phyloP scores from a whole-genome alignment of 2,113 vertebrate genomes.

The Atlantisia rogersi region DNA sequence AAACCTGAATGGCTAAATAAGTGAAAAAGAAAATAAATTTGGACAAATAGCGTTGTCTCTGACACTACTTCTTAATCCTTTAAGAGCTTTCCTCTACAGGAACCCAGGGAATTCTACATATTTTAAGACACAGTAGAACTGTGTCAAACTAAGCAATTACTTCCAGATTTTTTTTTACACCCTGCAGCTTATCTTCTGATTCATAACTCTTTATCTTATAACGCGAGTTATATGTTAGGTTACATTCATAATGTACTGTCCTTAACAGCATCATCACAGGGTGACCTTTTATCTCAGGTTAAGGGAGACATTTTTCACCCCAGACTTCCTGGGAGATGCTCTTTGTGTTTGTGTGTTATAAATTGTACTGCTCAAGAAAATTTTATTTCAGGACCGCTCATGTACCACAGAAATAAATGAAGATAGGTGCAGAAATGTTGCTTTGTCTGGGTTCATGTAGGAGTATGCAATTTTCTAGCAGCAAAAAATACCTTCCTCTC shows the following conservation, averaged over 20 bases:
- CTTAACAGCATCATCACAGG: background rate
- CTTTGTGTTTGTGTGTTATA: background rate
- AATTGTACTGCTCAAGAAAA: background rate
- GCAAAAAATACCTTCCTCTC: background rate
- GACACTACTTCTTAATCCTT: background rate
- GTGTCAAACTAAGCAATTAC: background rate
- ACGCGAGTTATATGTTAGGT: background rate
- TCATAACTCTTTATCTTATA: slow-evolving; percentile 17
- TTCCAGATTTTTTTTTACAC: background rate
- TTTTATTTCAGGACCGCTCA: background rate
- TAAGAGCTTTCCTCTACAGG: background rate
- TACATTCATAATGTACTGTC: background rate
- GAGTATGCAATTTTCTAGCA: background rate
- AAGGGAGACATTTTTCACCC: background rate
- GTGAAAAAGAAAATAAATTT: background rate
- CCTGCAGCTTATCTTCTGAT: background rate
- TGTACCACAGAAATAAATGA: slow-evolving; percentile 14
- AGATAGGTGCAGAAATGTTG: background rate
- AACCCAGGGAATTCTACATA: background rate
- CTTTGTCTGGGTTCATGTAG: background rate
- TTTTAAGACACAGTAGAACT: background rate
- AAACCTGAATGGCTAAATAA: slow-evolving; percentile 1
- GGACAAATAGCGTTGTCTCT: background rate
- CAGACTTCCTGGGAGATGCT: background rate
- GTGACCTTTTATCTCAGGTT: background rate